Percentiles rank a stretch among this genome's conserved stretches.
These are phyloP conservation scores for Himalopsyche tibetana DNA, from an alignment of 2,888 invertebrate genomes.

Conservation along the genomic window DNA sequence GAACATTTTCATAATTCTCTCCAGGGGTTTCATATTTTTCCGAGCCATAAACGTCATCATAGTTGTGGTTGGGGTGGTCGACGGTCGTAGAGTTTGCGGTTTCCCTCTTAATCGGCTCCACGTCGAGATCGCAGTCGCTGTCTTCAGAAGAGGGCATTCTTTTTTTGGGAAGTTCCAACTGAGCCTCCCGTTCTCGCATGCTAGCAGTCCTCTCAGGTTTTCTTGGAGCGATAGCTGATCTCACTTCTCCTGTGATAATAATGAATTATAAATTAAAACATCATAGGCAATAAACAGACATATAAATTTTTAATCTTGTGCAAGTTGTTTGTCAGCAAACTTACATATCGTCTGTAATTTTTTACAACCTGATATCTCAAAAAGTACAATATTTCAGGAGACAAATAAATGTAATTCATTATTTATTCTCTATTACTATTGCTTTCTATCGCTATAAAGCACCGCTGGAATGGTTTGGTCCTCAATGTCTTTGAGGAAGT, in stretches of 20 bases:
- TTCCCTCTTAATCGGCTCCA: constrained; percentile 72
- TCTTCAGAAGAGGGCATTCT: constrained; percentile 75
- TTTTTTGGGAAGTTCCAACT: constrained; percentile 78
- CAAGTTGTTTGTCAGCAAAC: neutral
- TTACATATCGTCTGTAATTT: neutral
- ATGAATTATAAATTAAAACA: constrained; percentile 14
- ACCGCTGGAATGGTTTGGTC: too few relatives aligned
- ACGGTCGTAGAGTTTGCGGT: constrained; percentile 69
- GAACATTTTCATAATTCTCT: constrained; percentile 70
- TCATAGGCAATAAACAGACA: neutral
- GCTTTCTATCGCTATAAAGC: too few relatives aligned
- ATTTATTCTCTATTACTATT: too few relatives aligned
- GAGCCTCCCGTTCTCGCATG: constrained; percentile 87
- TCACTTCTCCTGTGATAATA: constrained; percentile 82
- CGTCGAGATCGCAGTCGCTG: constrained; percentile 74
- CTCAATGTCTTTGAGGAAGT: too few relatives aligned
- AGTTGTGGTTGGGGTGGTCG: constrained; percentile 74
- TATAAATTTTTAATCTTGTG: neutral
- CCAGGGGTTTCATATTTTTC: constrained; percentile 70
- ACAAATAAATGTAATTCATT: too few relatives aligned
- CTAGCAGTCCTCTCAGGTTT: constrained; percentile 92
- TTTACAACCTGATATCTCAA: too few relatives aligned
- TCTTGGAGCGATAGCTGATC: constrained; percentile 87
- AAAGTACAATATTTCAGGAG: too few relatives aligned
- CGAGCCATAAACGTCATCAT: constrained; percentile 75